Conservation (phyloP, 2,888 invertebrate genomes). For the Luperina testacea region DNA sequence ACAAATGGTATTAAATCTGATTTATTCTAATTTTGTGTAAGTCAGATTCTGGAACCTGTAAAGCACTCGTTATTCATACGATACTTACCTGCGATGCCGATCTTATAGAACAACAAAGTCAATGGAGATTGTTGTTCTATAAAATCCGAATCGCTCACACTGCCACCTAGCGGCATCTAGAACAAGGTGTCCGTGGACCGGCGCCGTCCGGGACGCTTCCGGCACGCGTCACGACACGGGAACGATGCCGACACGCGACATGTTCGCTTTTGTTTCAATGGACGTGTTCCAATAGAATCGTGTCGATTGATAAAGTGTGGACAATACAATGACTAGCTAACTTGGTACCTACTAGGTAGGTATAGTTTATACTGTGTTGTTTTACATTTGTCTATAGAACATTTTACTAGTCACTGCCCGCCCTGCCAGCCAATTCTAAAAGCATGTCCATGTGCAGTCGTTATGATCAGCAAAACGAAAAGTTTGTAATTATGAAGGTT, state of each 20-base stretch:
- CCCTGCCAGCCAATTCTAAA: background rate
- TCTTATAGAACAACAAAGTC: background rate
- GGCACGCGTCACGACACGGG: conserved; percentile 65
- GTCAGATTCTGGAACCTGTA: background rate
- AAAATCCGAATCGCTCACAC: conserved; percentile 31
- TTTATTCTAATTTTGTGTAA: background rate
- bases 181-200: conserved; percentile 38
- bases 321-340: conserved; percentile 4
- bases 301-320: conserved; percentile 30
- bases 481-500: too few species aligned
- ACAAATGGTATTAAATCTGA: background rate
- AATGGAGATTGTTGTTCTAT: too few species aligned
- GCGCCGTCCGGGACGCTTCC: conserved; percentile 63
- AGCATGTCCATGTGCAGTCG: background rate
- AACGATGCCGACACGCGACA: conserved; percentile 48
- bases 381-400: background rate
- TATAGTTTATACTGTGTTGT: background rate
- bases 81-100: background rate
- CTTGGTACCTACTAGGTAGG: background rate
- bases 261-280: conserved; percentile 38
- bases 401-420: background rate
- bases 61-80: background rate
- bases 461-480: background rate
- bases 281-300: conserved; percentile 38
- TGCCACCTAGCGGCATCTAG: conserved; percentile 29